phyloP scores from a whole-genome alignment of 2,888 invertebrate species.

The Lapara coniferarum region DNA sequence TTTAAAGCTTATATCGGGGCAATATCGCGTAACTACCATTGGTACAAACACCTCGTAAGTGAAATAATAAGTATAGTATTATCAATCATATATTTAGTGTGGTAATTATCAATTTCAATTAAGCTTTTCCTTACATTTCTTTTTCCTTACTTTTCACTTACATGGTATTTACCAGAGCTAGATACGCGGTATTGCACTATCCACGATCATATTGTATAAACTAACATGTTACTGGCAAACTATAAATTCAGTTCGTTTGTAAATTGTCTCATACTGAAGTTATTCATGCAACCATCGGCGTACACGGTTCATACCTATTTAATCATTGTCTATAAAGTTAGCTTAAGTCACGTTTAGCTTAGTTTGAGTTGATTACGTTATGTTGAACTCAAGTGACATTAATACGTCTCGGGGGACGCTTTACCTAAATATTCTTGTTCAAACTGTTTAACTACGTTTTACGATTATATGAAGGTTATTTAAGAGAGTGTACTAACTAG shows the following conservation, averaged over 20 bases:
- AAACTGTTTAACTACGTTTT: conserved; percentile 1
- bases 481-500: not conserved
- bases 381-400: conserved; percentile 13
- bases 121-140: too few species aligned
- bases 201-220: too few species aligned
- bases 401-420: conserved; percentile 5
- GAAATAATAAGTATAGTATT: too few species aligned
- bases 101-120: too few species aligned
- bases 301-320: not conserved
- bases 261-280: not conserved
- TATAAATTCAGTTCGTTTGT: not conserved
- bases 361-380: conserved; percentile 5
- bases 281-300: not conserved
- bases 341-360: conserved; percentile 10
- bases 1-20: too few species aligned
- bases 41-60: too few species aligned
- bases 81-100: too few species aligned
- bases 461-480: not conserved
- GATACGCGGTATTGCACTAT: too few species aligned
- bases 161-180: too few species aligned
- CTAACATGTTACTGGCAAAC: not conserved
- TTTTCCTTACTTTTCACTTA: too few species aligned
- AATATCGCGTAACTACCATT: too few species aligned
- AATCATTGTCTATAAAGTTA: conserved; percentile 5
- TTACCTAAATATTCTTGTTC: not conserved